Evolutionary conservation across 2,113 vertebrate species (phyloP).

Genomic region (Picathartes gymnocephalus): DNA sequence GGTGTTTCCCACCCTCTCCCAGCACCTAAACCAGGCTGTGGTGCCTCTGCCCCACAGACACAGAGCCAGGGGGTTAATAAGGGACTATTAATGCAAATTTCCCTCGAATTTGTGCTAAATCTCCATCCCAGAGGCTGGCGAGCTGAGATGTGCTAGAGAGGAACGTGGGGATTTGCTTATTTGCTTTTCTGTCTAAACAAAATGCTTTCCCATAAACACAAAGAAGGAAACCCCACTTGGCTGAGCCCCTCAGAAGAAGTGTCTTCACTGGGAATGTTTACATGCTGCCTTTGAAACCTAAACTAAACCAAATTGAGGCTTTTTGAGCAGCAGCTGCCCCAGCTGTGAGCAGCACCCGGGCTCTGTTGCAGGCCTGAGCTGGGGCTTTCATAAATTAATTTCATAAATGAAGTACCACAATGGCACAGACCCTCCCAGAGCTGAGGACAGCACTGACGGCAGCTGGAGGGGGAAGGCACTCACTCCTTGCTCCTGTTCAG

Average conservation of each 20-base stretch:
- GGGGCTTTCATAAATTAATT: background rate
- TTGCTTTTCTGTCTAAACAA: conserved; percentile 40
- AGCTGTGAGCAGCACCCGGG: background rate
- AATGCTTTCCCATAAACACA: conserved; percentile 51
- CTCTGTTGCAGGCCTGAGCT: background rate
- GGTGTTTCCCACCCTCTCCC: background rate
- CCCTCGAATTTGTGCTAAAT: background rate
- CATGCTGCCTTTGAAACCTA: background rate
- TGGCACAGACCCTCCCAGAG: background rate
- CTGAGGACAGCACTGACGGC: fast-evolving
- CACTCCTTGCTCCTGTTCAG: background rate
- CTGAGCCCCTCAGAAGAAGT: background rate
- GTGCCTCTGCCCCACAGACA: background rate
- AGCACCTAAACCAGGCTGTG: background rate
- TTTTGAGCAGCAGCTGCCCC: background rate
- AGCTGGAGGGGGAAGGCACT: background rate
- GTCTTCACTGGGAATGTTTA: conserved; percentile 57
- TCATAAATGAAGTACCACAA: background rate
- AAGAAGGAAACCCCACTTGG: conserved; percentile 50
- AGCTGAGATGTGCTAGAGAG: background rate
- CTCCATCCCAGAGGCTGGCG: background rate
- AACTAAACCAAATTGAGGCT: background rate
- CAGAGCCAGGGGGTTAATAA: background rate
- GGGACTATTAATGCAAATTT: background rate
- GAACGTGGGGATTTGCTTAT: conserved; percentile 1